Evolutionary conservation across 2,797 vertebrate genomes (phyloP), one percentile per base, ranked within the genome.

Genomic region (Naso thynnoides): DNA sequence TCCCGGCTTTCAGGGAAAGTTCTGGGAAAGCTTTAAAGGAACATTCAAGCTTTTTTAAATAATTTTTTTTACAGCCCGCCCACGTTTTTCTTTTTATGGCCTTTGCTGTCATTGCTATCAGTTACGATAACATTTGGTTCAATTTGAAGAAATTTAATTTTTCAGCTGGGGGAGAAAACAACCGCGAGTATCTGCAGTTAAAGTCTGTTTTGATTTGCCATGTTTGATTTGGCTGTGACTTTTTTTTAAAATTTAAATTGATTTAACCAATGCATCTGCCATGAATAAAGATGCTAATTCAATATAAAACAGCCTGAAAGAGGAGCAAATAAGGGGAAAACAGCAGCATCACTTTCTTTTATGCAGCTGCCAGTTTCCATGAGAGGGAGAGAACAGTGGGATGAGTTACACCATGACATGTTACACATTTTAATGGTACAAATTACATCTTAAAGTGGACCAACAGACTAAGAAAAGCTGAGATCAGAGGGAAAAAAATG

Each of bases 41-140:
- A 83, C 55, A 23, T 33, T 13, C 21, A 31, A 10, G n/a, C n/a
- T n/a, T 45, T 47, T 76, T 68, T 74, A 8, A 36, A 36, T 10
- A 36, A 13, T n/a, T 45, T 45, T 76, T 67, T 73, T 62, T 36
- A n/a, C 14, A 41, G 19, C 14, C 6, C n/a, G n/a, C 33, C 11
- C 36, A 4, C 5, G 19, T 23, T 81, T n/a, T 64, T 60, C 47
- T 71, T 85, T 79, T 69, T 60, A 56, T 70, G 53, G 41, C 49
- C 60, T 18, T 31, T 67, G 62, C 62, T 39, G 27, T 70, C 36
- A 60, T 67, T 72, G 63, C 47, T 47, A 27, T 71, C 65, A 61
- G 48, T 64, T 69, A 48, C 38, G 41, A 80, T 61, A 81, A 70
- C 24, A 77, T 73, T 80, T 79, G 45, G 24, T 27, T 49, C 62